A percentile compares a stretch with the other conserved stretches of the same genome.
phyloP scores from a whole-genome alignment of 53 echinoderm and acorn worm species.

The Patiria pectinifera region DNA sequence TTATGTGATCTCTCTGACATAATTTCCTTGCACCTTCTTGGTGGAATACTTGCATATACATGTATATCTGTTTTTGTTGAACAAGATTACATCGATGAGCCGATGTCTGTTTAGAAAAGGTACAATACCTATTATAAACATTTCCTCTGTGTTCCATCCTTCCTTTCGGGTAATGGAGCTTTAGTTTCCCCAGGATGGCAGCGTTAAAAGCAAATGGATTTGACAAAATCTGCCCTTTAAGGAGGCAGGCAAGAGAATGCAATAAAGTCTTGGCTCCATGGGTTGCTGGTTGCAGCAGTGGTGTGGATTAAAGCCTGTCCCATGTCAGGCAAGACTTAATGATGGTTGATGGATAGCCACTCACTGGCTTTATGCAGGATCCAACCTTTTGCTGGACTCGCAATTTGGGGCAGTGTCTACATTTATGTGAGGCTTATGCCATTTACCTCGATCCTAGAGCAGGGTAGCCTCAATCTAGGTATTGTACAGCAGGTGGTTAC shows the following conservation, averaged over 20 bases:
- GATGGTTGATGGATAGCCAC: constrained; percentile 54
- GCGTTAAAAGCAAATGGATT: constrained; percentile 23
- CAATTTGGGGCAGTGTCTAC: neutral
- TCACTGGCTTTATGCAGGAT: constrained; percentile 43
- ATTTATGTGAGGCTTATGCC: neutral
- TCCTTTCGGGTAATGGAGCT: neutral
- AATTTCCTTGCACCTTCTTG: too few species aligned
- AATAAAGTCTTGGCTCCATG: neutral
- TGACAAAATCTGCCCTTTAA: neutral
- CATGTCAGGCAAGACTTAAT: constrained; percentile 11
- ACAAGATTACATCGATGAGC: neutral
- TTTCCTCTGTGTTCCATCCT: neutral
- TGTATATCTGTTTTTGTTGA: too few species aligned
- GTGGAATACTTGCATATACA: neutral
- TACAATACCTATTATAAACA: too few species aligned
- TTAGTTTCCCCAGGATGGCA: neutral
- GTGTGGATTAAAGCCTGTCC: constrained; percentile 47
- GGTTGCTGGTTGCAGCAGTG: neutral
- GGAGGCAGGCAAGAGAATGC: neutral
- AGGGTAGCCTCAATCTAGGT: too few species aligned
- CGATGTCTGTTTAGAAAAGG: too few species aligned
- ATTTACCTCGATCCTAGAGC: neutral
- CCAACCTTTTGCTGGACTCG: neutral
- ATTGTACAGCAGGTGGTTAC: too few species aligned
- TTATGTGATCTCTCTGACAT: too few species aligned